Conservation (phyloP, 2,797 vertebrate species). For the Antrozous pallidus region DNA sequence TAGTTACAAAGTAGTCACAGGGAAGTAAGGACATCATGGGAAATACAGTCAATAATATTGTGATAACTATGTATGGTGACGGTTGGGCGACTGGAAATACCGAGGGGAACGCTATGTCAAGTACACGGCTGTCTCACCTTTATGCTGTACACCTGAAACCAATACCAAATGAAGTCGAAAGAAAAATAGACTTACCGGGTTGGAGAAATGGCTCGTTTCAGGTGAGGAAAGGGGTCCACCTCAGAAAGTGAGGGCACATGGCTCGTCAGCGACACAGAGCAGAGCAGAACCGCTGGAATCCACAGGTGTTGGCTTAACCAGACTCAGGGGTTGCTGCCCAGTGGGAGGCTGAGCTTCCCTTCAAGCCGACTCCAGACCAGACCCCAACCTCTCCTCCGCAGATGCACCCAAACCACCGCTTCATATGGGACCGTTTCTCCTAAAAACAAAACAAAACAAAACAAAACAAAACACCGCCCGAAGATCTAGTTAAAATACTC, state of each 20-base stretch:
- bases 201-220: neutral
- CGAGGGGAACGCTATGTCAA: neutral
- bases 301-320: neutral
- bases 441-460: no score
- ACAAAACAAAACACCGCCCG: no score
- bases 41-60: neutral
- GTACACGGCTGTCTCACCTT: neutral
- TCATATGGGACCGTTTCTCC: neutral
- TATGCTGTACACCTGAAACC: neutral
- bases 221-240: neutral
- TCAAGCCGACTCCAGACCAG: neutral
- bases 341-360: neutral
- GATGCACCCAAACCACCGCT: neutral
- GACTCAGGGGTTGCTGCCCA: neutral
- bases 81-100: neutral
- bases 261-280: neutral
- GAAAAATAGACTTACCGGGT: neutral
- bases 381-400: neutral
- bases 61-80: neutral
- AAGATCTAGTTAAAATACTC: neutral
- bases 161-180: neutral
- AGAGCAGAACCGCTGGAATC: neutral
- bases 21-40: neutral
- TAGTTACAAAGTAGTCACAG: neutral
- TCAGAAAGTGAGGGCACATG: neutral